Conservation (phyloP, 1,140 invertebrate species). For the Hylaeus volcanicus region DNA sequence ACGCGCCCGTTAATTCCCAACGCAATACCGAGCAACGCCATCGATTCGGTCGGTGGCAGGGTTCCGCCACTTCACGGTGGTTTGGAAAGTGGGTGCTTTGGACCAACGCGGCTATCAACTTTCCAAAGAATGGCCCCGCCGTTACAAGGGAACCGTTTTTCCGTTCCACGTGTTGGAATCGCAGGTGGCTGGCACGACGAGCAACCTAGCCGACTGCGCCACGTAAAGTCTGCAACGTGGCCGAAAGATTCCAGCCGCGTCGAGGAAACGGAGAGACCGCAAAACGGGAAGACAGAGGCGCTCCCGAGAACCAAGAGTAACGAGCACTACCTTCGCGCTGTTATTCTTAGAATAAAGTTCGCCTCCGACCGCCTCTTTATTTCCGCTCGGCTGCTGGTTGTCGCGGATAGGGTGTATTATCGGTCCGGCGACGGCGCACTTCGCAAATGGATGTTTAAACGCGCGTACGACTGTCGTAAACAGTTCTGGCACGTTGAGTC, state of each 20-base stretch:
- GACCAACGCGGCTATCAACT: neutral
- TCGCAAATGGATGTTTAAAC: conserved; percentile 41
- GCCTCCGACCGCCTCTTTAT: conserved; percentile 45
- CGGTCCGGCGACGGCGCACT: conserved; percentile 3
- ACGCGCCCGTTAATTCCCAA: conserved; percentile 5
- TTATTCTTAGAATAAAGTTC: conserved; percentile 44
- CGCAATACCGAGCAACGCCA: neutral
- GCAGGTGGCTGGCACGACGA: neutral
- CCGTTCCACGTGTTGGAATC: neutral
- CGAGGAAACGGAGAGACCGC: too few relatives aligned
- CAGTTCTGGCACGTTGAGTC: neutral
- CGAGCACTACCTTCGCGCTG: conserved; percentile 26
- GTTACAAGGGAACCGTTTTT: neutral
- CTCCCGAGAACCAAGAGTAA: conserved; percentile 36
- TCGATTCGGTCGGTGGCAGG: neutral
- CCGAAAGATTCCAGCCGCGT: neutral
- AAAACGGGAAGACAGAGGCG: neutral
- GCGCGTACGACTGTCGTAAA: conserved; percentile 31
- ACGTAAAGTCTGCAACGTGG: neutral
- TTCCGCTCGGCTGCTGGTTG: conserved; percentile 35
- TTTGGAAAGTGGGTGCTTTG: conserved; percentile 2
- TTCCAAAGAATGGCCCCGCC: neutral
- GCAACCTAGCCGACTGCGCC: neutral
- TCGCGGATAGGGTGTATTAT: conserved; percentile 42
- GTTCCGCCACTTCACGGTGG: neutral